Conservation (phyloP, 1,140 invertebrate species). For the Pseudomyrmex gracilis region DNA sequence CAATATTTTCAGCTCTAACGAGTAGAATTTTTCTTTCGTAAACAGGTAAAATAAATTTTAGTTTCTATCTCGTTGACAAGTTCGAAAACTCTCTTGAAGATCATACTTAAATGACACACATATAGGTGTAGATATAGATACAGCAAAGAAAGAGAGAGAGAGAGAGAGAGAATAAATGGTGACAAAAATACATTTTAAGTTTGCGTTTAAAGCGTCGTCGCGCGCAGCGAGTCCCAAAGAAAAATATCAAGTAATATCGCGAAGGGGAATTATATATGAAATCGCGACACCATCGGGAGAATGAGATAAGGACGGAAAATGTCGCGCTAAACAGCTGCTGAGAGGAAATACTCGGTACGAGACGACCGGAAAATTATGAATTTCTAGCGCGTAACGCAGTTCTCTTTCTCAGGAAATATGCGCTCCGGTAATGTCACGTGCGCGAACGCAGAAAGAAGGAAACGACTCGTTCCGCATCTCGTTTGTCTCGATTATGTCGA, state of each 20-base stretch:
- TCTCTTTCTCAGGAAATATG: slow-evolving; percentile 7
- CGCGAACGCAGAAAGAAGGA: not conserved
- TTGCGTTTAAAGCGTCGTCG: no score
- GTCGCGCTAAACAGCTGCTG: not conserved
- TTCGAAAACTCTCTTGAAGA: not conserved
- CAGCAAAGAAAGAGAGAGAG: no score
- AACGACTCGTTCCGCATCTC: slow-evolving; percentile 7
- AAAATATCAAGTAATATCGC: no score
- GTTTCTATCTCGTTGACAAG: not conserved
- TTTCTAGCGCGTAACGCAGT: slow-evolving; percentile 8
- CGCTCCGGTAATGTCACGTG: slow-evolving; percentile 5
- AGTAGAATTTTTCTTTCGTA: not conserved
- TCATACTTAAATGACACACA: not conserved
- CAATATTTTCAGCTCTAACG: not conserved
- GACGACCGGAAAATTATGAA: slow-evolving; percentile 32
- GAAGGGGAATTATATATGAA: no score
- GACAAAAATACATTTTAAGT: not conserved
- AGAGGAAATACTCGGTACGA: not conserved
- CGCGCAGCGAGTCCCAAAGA: no score
- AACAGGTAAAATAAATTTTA: not conserved
- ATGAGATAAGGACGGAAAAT: not conserved
- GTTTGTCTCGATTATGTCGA: slow-evolving; percentile 48
- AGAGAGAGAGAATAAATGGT: not conserved
- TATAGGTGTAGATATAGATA: not conserved
- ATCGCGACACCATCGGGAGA: no score